phyloP scores from a whole-genome alignment of 2,888 invertebrate species.

The Aleiodes leptofemur region DNA sequence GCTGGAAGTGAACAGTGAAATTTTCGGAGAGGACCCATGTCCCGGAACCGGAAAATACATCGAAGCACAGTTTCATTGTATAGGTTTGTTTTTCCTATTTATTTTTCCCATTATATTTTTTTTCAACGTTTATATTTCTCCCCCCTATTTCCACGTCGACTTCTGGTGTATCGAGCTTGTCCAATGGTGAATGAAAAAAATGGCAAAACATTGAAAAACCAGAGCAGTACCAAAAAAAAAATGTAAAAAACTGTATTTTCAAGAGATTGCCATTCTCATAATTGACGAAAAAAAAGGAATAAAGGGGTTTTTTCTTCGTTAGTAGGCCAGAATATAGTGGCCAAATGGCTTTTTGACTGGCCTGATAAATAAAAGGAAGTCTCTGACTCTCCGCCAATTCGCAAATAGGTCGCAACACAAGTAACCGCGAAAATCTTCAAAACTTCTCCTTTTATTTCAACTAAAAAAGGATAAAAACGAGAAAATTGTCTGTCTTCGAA shows the following conservation, averaged over 20 bases:
- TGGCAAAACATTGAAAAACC: background rate
- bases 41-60: conserved; percentile 80
- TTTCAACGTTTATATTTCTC: conserved; percentile 16
- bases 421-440: background rate
- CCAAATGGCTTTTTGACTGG: too few relatives aligned
- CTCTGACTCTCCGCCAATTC: too few relatives aligned
- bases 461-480: background rate
- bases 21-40: conserved; percentile 79
- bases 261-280: too few relatives aligned
- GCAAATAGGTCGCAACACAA: conserved; percentile 10
- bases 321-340: too few relatives aligned
- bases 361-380: too few relatives aligned
- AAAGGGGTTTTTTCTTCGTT: too few relatives aligned
- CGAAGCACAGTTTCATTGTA: conserved; percentile 79
- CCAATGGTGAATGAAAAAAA: conserved; percentile 37
- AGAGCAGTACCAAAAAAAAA: background rate
- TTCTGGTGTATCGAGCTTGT: conserved; percentile 49
- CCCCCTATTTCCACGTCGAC: conserved; percentile 49
- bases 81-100: conserved; percentile 68
- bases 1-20: conserved; percentile 69
- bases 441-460: conserved; percentile 1
- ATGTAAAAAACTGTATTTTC: background rate
- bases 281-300: too few relatives aligned
- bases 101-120: conserved; percentile 50
- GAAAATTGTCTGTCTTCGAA: background rate